Base-by-base conservation (phyloP, 2,888 invertebrate species). In the Acholoe squamosa region DNA sequence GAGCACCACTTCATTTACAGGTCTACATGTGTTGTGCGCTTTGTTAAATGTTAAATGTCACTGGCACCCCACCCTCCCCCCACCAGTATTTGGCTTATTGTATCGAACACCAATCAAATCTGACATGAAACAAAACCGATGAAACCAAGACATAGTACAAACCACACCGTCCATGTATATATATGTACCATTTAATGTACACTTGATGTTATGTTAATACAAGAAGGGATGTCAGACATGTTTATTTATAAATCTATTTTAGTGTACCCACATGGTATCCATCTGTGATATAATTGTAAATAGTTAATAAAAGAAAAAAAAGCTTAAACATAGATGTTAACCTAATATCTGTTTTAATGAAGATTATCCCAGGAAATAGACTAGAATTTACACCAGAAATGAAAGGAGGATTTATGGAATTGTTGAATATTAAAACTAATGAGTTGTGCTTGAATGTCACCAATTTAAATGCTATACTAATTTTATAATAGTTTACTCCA, bases 281-380 rank as follows among this genome's bases (percentile, higher is more conserved):
- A 28, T 5, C 71, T 71, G 71, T 71, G 71, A 71, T 71, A 71
- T 28, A n/a, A n/a, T 61, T 61, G 61, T 61, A 61, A 61, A 61
- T 61, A n/a, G 61, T 61, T 3, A n/a, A n/a, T n/a, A 61, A 61
- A 61, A 19, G 19, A 12, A n/a, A 61, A 61, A n/a, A 3, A 54
- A 10, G 19, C 12, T 67, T 67, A 7, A 25, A 28, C 19, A 71
- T 0, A n/a, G 31, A 5, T 71, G 25, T 25, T 28, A 28, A 71
- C 25, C 7, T 0, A 28, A 25, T 71, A 71, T 25, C 61, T 61
- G 61, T 61, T 61, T 61, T 61, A 61, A 3, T 61, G n/a, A 61
- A 61, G 3, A 14, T 61, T 61, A 61, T 43, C 43, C 43, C 43
- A 43, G 43, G 61, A 61, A 61, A n/a, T n/a, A n/a, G 19, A 61